These are phyloP conservation scores for Antigone vipio DNA, from an alignment of 2,113 vertebrate genomes.

Conservation along the genomic window DNA sequence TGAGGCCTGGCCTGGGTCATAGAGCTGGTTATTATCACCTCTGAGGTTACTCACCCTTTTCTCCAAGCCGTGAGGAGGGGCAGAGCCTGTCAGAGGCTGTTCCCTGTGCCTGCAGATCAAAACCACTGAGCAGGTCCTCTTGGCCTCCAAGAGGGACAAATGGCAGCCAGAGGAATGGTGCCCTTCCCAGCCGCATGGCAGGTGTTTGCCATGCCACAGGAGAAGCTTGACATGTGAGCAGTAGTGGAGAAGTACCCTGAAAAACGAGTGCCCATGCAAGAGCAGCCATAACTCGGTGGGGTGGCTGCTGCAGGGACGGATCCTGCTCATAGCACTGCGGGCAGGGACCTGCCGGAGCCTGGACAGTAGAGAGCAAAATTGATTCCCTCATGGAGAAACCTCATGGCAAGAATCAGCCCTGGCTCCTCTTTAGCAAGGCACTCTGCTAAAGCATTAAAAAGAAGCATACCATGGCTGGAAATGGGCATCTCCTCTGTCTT, in stretches of 20 bases:
- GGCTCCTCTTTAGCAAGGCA: background rate
- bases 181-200: background rate
- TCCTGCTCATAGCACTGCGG: background rate
- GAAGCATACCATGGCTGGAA: accelerated
- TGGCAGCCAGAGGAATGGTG: background rate
- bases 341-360: background rate
- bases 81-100: background rate
- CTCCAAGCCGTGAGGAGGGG: background rate
- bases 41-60: background rate
- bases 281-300: background rate
- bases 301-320: background rate
- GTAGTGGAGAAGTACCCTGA: background rate
- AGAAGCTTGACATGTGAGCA: background rate
- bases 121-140: background rate
- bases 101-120: background rate
- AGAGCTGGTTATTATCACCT: background rate
- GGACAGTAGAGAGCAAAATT: background rate
- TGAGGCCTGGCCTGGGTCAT: background rate
- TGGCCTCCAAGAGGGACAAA: background rate
- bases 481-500: background rate
- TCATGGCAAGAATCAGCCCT: background rate
- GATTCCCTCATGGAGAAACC: background rate
- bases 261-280: accelerated
- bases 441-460: background rate
- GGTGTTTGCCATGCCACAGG: background rate